Conservation (phyloP, 2,888 invertebrate genomes). For the Caenorhabditis imperialis region DNA sequence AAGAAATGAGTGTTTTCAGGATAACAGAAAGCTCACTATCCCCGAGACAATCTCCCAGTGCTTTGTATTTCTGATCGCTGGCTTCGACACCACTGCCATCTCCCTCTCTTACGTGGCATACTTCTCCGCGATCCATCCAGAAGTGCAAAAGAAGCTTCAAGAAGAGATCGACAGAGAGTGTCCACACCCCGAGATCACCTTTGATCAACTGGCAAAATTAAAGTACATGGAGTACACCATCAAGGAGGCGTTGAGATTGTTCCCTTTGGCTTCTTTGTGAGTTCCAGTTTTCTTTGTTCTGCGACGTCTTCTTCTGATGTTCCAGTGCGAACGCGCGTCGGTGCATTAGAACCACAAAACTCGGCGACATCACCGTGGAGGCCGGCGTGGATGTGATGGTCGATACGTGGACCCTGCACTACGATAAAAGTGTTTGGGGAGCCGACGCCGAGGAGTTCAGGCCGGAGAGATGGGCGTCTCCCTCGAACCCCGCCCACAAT, state of each 20-base stretch:
- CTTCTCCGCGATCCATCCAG: constrained; percentile 79
- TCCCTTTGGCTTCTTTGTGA: constrained; percentile 59
- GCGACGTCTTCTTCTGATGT: neutral
- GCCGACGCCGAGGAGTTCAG: constrained; percentile 54
- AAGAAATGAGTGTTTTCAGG: neutral
- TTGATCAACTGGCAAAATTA: constrained; percentile 46
- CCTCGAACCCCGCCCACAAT: constrained; percentile 1
- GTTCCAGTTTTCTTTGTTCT: constrained; percentile 6
- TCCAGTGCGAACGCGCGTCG: constrained; percentile 42
- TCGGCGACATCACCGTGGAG: constrained; percentile 66
- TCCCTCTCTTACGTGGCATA: constrained; percentile 80
- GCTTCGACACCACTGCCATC: constrained; percentile 81
- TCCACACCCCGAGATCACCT: constrained; percentile 31
- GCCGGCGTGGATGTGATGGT: constrained; percentile 54
- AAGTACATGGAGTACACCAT: constrained; percentile 61
- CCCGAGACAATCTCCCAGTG: constrained; percentile 78
- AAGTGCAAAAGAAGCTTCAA: constrained; percentile 51
- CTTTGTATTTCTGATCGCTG: constrained; percentile 80
- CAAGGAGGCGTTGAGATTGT: constrained; percentile 61
- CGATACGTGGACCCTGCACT: constrained; percentile 45
- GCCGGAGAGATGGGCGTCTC: constrained; percentile 48
- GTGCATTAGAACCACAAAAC: constrained; percentile 58
- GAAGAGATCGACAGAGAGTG: constrained; percentile 55
- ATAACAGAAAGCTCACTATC: constrained; percentile 17
- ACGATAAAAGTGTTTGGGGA: constrained; percentile 52